Base-by-base conservation (phyloP, 2,113 vertebrate species). In the Kryptolebias marmoratus region DNA sequence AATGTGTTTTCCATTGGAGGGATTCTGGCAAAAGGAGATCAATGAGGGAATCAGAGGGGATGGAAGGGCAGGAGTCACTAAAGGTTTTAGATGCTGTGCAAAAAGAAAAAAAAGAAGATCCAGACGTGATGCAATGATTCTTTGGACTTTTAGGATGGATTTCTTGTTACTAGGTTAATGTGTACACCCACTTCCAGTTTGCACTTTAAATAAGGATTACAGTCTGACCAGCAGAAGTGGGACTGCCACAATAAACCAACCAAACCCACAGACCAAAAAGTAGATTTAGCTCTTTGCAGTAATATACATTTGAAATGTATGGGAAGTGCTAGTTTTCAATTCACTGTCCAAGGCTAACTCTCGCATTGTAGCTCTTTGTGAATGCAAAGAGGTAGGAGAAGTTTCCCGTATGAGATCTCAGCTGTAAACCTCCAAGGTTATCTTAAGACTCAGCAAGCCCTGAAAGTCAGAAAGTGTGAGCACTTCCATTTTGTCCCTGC, bases 401-500 rank as follows among this genome's bases (percentile, higher is more conserved):
- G 71, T 87, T 87, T 87, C 54, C 63, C 63, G 64, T 79, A 69
- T 68, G 52, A 84, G 63, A 85, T 77, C 85, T 73, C 65, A 69
- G 77, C 74, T 71, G 81, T 87, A 85, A 89, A 84, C 90, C 71
- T 85, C 81, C 85, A 90, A 92, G 87, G 89, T 91, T 87, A 87
- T 85, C 74, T 84, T 64, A 72, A 80, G 75, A 77, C 75, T 83
- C 75, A 28, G 60, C 47, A 71, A 88, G 84, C 80, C 39, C 77
- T 88, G 85, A 91, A 90, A 90, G 89, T 88, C 81, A 83, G 73
- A 64, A 76, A 78, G 83, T 81, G 64, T 22, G 75, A 88, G 81
- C 63, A 61, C 70, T 78, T 88, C 81, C 75, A 81, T 83, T 90
- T 75, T 83, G 77, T 71, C 67, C 79, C 79, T 60, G 75, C 83